phyloP scores from a whole-genome alignment of 2,888 invertebrate genomes.

The Dinocampus coccinellae region DNA sequence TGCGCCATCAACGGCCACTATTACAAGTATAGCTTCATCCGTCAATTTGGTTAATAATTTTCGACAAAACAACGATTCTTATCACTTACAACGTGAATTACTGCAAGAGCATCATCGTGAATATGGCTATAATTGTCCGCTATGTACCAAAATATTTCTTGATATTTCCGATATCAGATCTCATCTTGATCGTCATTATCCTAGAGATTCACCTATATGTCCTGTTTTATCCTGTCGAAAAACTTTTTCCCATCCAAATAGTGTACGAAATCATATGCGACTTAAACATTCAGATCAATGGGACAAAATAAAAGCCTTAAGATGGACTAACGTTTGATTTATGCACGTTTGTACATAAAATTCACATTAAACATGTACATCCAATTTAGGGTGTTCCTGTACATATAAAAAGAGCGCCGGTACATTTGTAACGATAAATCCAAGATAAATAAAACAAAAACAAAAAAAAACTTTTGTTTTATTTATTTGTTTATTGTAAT shows the following conservation, averaged over 20 bases:
- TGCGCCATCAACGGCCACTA: not conserved
- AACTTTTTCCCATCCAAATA: constrained; percentile 86
- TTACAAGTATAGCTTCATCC: constrained; percentile 19
- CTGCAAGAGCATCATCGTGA: constrained; percentile 63
- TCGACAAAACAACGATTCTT: constrained; percentile 34
- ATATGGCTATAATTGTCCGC: constrained; percentile 77
- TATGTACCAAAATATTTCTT: constrained; percentile 78
- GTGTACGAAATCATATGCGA: constrained; percentile 89
- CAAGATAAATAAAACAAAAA: too few species aligned
- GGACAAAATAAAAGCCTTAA: constrained; percentile 86
- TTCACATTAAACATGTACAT: not conserved
- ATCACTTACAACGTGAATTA: constrained; percentile 52
- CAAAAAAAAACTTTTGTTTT: too few species aligned
- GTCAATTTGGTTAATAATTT: constrained; percentile 57
- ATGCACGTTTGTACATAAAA: not conserved
- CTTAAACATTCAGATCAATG: constrained; percentile 85
- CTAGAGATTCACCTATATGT: constrained; percentile 85
- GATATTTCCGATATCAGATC: constrained; percentile 78
- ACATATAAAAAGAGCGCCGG: constrained; percentile 32
- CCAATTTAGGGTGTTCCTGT: not conserved
- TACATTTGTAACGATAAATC: too few species aligned
- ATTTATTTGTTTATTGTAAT: too few species aligned
- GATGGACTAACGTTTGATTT: constrained; percentile 78
- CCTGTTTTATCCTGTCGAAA: constrained; percentile 83
- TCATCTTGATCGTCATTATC: constrained; percentile 87